phyloP scores from a whole-genome alignment of 2,888 invertebrate genomes.

The Volucella inflata region DNA sequence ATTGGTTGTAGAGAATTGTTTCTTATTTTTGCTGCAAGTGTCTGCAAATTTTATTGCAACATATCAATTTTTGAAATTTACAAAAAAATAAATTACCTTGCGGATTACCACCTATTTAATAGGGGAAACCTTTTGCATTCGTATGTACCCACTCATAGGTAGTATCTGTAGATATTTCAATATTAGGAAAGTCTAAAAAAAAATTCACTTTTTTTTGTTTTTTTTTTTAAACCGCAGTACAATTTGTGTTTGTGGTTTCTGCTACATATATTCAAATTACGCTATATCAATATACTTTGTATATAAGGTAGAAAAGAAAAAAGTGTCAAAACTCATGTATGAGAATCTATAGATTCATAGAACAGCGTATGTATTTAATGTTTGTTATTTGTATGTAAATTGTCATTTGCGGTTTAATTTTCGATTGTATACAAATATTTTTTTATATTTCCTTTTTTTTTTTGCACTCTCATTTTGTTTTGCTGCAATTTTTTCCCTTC shows the following conservation, averaged over 20 bases:
- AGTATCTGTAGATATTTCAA: slow-evolving; percentile 3
- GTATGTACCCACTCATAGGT: not conserved
- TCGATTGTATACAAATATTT: slow-evolving; percentile 76
- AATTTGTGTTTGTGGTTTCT: slow-evolving; percentile 71
- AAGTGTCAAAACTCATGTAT: slow-evolving; percentile 31
- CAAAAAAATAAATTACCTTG: slow-evolving; percentile 46
- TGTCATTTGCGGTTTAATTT: slow-evolving; percentile 81
- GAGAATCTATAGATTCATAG: slow-evolving; percentile 4
- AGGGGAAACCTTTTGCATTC: slow-evolving; percentile 1
- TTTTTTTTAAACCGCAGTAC: slow-evolving; percentile 59
- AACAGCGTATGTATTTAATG: slow-evolving; percentile 28
- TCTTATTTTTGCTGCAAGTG: slow-evolving; percentile 23
- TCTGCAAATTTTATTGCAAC: slow-evolving; percentile 71
- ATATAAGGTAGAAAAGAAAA: slow-evolving; percentile 43
- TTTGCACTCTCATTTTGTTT: slow-evolving; percentile 26
- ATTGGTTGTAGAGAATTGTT: slow-evolving; percentile 18
- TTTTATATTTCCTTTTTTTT: slow-evolving; percentile 23
- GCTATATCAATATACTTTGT: slow-evolving; percentile 38
- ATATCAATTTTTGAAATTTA: slow-evolving; percentile 71
- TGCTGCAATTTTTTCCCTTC: slow-evolving; percentile 11
- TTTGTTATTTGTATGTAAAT: slow-evolving; percentile 77
- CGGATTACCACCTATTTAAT: slow-evolving; percentile 72
- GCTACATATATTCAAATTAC: slow-evolving; percentile 60
- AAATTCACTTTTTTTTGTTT: too few relatives aligned
- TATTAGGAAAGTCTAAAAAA: slow-evolving; percentile 25